Conservation (phyloP, 2,113 vertebrate genomes). For the Tychaedon coryphoeus region DNA sequence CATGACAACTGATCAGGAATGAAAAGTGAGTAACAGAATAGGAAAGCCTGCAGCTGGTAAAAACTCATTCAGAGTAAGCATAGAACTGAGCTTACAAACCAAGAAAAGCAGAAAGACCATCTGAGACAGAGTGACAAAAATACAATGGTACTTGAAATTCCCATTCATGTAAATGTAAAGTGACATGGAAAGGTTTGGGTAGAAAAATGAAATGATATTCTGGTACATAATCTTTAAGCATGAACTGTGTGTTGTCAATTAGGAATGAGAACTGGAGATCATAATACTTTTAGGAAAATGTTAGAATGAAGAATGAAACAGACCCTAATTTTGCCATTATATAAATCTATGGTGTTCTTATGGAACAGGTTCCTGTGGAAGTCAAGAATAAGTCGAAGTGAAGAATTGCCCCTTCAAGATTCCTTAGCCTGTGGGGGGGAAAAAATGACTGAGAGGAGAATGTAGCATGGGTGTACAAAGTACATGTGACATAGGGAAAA, state of each 20-base stretch:
- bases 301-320: not conserved
- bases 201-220: not conserved
- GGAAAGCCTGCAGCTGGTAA: not conserved
- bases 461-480: not conserved
- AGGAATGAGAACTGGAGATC: not conserved
- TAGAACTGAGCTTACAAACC: not conserved
- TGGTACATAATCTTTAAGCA: not conserved
- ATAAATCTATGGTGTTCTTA: not conserved
- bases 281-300: not conserved
- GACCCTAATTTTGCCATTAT: not conserved
- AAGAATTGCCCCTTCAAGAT: not conserved
- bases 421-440: not conserved
- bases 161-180: not conserved
- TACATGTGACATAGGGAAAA: not conserved
- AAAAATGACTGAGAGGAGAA: not conserved
- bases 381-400: not conserved
- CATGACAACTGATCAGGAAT: not conserved
- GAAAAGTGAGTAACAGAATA: not conserved
- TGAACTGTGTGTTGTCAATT: not conserved
- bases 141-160: not conserved
- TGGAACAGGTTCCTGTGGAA: not conserved
- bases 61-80: not conserved
- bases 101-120: not conserved
- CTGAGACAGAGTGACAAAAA: not conserved
- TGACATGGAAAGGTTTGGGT: not conserved